phyloP scores from a whole-genome alignment of 1,140 invertebrate genomes.

The Papilio glaucus region DNA sequence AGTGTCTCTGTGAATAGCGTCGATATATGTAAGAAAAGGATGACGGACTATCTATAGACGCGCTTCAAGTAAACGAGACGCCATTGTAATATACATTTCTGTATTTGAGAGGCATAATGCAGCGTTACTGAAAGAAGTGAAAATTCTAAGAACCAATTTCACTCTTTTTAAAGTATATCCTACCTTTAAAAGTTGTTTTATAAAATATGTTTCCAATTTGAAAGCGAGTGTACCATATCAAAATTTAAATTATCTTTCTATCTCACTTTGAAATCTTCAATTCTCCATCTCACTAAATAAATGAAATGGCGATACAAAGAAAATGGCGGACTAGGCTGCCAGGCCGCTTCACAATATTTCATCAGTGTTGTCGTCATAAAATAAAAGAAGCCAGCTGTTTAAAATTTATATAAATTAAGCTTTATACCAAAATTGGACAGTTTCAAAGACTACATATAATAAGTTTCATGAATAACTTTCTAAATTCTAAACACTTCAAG shows the following conservation, averaged over 20 bases:
- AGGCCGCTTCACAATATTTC: neutral
- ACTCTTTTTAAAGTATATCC: conserved; percentile 12
- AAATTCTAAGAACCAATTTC: neutral
- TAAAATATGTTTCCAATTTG: conserved; percentile 12
- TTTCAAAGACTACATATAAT: too few relatives aligned
- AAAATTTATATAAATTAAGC: neutral
- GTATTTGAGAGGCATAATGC: conserved; percentile 41
- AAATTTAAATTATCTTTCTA: conserved; percentile 68
- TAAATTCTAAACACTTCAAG: too few relatives aligned
- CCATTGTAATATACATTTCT: conserved; percentile 64
- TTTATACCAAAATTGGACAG: too few relatives aligned
- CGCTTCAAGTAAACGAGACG: conserved; percentile 79
- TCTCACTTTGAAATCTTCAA: conserved; percentile 81
- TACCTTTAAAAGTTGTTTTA: conserved; percentile 26
- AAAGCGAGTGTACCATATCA: conserved; percentile 22
- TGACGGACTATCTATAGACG: conserved; percentile 81
- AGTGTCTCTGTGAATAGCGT: conserved; percentile 75
- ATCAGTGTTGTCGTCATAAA: conserved; percentile 36
- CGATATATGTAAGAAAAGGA: conserved; percentile 83
- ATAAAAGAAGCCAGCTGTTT: neutral
- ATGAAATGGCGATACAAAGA: conserved; percentile 83
- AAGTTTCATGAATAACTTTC: too few relatives aligned
- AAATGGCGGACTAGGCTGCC: conserved; percentile 63
- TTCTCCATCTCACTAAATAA: conserved; percentile 82
- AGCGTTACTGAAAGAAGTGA: conserved; percentile 24